Percentiles rank a stretch among this genome's conserved stretches.
Conservation (phyloP, 1,140 invertebrate genomes). For the Ips nitidus region DNA sequence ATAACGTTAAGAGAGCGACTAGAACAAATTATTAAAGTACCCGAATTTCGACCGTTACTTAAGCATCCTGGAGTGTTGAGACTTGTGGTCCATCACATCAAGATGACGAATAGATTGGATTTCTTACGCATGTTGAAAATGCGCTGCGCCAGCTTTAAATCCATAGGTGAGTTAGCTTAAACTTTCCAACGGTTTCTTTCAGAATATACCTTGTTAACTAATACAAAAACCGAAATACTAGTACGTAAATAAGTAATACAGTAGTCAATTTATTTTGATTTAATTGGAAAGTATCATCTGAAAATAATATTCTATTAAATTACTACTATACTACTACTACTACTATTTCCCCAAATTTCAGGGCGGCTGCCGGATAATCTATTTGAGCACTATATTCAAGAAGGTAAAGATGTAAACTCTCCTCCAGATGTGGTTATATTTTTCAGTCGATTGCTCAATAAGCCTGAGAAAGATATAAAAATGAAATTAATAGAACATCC, state of each 20-base stretch:
- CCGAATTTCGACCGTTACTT: conserved; percentile 55
- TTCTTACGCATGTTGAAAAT: conserved; percentile 54
- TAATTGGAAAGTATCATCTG: no score
- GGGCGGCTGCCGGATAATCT: conserved; percentile 4
- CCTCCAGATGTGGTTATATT: conserved; percentile 41
- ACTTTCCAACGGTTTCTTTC: neutral
- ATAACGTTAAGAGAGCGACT: conserved; percentile 55
- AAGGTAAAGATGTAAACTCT: conserved; percentile 49
- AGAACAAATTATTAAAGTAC: conserved; percentile 51
- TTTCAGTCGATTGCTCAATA: conserved; percentile 44
- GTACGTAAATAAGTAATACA: no score
- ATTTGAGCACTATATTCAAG: conserved; percentile 52
- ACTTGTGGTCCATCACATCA: conserved; percentile 55
- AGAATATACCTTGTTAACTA: no score
- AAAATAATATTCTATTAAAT: neutral
- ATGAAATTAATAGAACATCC: conserved; percentile 55
- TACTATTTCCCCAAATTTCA: conserved; percentile 1
- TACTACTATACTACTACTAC: neutral
- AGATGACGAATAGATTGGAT: conserved; percentile 52
- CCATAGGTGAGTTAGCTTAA: conserved; percentile 49
- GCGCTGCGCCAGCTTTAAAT: conserved; percentile 54
- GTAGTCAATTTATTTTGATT: no score
- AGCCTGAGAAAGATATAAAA: conserved; percentile 45
- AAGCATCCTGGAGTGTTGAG: conserved; percentile 57
- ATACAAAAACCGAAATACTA: no score